These are phyloP conservation scores for Elysia crispata DNA, from an alignment of 2,888 invertebrate genomes.

Conservation along the genomic window DNA sequence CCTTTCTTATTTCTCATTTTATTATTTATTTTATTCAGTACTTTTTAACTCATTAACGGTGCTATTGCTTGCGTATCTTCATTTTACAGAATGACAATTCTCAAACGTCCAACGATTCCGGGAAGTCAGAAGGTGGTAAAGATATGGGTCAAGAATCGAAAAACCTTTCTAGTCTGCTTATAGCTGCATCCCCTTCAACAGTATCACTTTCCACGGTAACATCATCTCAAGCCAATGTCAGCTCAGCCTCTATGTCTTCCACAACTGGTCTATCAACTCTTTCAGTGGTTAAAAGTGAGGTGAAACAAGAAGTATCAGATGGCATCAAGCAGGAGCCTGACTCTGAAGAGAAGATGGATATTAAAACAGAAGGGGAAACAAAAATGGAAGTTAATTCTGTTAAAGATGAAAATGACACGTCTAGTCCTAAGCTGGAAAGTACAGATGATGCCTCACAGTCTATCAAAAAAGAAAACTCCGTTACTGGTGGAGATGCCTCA, in stretches of 20 bases:
- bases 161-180: constrained; percentile 53
- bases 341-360: constrained; percentile 59
- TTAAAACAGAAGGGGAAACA: constrained; percentile 59
- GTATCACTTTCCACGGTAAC: constrained; percentile 18
- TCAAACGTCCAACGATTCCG: constrained; percentile 34
- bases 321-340: constrained; percentile 56
- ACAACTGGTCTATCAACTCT: constrained; percentile 76
- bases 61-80: constrained; percentile 10
- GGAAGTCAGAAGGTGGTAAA: constrained; percentile 28
- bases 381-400: constrained; percentile 52
- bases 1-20: too few species aligned
- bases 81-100: constrained; percentile 41
- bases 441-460: constrained; percentile 50
- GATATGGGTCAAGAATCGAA: constrained; percentile 48
- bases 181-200: constrained; percentile 49
- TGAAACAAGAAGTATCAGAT: constrained; percentile 46
- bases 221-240: constrained; percentile 49
- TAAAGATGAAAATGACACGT: constrained; percentile 46
- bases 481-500: constrained; percentile 38
- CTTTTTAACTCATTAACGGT: too few species aligned
- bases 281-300: constrained; percentile 52
- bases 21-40: too few species aligned
- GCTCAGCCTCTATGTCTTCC: constrained; percentile 56
- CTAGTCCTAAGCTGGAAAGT: constrained; percentile 49
- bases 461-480: constrained; percentile 46